Evolutionary conservation across 2,797 vertebrate species (phyloP).

Genomic region (Furcifer pardalis): DNA sequence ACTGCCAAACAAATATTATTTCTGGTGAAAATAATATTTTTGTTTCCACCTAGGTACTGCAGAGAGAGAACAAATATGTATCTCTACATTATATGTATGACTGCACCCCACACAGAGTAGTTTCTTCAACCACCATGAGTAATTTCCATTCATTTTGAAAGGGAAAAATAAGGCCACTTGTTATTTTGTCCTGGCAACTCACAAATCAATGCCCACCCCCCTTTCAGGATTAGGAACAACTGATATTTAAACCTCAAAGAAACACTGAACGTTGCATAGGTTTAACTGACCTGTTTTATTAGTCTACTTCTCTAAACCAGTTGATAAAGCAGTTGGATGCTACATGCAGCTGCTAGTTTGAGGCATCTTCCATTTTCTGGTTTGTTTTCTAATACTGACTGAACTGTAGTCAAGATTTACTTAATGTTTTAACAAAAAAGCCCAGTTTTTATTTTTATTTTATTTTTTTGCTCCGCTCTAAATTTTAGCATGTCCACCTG

Average conservation of each 20-base stretch:
- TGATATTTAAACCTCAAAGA: background rate
- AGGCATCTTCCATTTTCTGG: background rate
- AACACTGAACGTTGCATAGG: background rate
- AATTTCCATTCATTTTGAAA: background rate
- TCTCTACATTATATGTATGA: background rate
- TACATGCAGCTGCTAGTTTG: rapidly evolving
- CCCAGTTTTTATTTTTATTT: background rate
- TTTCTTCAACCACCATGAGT: constrained; percentile 14
- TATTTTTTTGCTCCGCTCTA: background rate
- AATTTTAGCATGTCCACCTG: background rate
- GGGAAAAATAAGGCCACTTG: no score
- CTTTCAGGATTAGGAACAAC: background rate
- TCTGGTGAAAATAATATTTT: background rate
- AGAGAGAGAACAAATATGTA: background rate
- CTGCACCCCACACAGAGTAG: rapidly evolving
- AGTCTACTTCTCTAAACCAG: background rate
- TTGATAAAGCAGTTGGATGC: background rate
- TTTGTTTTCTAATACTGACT: background rate
- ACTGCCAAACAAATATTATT: background rate
- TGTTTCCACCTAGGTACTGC: background rate
- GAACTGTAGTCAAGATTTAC: background rate
- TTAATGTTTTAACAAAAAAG: background rate
- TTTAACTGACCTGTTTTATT: background rate
- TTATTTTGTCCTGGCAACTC: background rate
- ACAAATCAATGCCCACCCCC: background rate